phyloP scores from a whole-genome alignment of 1,140 invertebrate species.

The Macrostomum lignano region DNA sequence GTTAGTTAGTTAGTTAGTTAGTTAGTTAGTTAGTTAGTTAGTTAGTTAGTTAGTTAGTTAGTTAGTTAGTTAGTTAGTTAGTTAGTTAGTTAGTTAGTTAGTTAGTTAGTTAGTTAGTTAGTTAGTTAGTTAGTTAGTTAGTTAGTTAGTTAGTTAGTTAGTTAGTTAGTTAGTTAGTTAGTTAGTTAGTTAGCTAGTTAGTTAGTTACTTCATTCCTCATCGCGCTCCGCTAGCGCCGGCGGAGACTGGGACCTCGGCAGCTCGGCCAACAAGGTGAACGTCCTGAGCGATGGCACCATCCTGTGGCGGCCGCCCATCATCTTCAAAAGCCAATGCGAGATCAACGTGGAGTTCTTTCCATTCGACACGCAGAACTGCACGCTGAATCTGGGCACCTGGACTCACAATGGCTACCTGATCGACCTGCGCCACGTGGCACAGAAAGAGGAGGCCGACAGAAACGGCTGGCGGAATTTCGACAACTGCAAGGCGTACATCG shows the following conservation, averaged over 20 bases:
- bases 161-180: no score
- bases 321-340: slow-evolving; percentile 91
- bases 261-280: slow-evolving; percentile 30
- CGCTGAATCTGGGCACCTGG: slow-evolving; percentile 62
- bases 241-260: slow-evolving; percentile 32
- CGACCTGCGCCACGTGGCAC: slow-evolving; percentile 33
- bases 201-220: no score
- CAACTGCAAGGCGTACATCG: slow-evolving; percentile 6
- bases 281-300: slow-evolving; percentile 58
- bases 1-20: no score
- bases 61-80: no score
- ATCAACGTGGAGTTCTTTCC: slow-evolving; percentile 33
- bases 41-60: no score
- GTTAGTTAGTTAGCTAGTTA: no score
- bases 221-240: slow-evolving; percentile 32
- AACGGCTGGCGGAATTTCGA: not conserved
- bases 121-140: no score
- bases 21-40: no score
- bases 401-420: slow-evolving; percentile 41
- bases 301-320: slow-evolving; percentile 77
- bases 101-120: no score
- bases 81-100: no score
- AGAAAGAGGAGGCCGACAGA: slow-evolving; percentile 1
- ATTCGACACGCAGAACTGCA: slow-evolving; percentile 66
- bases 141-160: no score